A percentile compares a stretch with the other conserved stretches of the same genome.
phyloP scores from a whole-genome alignment of 2,888 invertebrate genomes.

The Calephelis perditalis region DNA sequence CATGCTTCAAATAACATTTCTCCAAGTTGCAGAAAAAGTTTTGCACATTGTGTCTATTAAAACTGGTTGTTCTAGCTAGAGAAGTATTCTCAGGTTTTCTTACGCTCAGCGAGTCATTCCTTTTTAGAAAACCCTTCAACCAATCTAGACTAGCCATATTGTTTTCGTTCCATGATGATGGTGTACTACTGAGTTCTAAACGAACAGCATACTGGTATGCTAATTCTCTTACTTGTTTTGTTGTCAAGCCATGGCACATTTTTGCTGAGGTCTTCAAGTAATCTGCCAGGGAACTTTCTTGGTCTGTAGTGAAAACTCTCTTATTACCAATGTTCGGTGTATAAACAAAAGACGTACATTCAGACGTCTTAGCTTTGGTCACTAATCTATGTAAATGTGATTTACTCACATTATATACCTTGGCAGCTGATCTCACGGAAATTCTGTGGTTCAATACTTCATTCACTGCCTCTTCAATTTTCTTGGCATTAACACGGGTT shows the following conservation, averaged over 20 bases:
- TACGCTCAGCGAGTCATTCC: constrained; percentile 22
- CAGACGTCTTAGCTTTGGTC: constrained; percentile 21
- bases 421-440: constrained; percentile 20
- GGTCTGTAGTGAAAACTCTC: constrained; percentile 24
- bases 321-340: constrained; percentile 24
- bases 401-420: constrained; percentile 22
- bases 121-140: constrained; percentile 67
- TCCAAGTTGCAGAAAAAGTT: constrained; percentile 24
- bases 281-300: constrained; percentile 26
- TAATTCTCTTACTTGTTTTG: constrained; percentile 27
- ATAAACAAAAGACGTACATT: constrained; percentile 25
- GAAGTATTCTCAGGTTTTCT: constrained; percentile 29
- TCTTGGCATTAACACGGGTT: constrained; percentile 22
- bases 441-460: constrained; percentile 21
- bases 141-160: constrained; percentile 22
- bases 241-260: constrained; percentile 27
- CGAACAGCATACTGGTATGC: constrained; percentile 26
- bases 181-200: constrained; percentile 19
- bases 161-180: constrained; percentile 14
- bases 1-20: constrained; percentile 21
- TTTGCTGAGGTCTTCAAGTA: constrained; percentile 26
- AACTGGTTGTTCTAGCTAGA: constrained; percentile 26
- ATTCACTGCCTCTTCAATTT: constrained; percentile 25
- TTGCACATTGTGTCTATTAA: constrained; percentile 25
- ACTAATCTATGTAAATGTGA: constrained; percentile 24